Base-by-base conservation (phyloP, 53 echinoderm and acorn worm genomes). In the Pentamera pediparva region DNA sequence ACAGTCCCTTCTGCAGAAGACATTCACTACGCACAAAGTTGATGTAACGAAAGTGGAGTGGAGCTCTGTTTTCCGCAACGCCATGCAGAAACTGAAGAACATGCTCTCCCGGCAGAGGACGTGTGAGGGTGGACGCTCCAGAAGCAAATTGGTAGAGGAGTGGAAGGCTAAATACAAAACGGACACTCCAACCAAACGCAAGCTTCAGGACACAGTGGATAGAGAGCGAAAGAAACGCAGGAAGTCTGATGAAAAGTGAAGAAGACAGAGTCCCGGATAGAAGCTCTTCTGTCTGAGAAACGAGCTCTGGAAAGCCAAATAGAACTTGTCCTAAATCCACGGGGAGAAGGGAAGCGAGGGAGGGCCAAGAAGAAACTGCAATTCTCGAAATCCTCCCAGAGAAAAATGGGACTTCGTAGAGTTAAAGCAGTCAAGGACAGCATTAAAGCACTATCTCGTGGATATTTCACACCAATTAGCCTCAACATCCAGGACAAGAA, bases 61-160 rank as follows among this genome's bases (percentile, higher is more conserved):
- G 26, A 25, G 27, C n/a, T 30, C 30, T 30, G 60, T 60, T 32
- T 30, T 32, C 30, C 29, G 60, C 27, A 30, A 19, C 26, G 60
- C 32, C 33, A 32, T 60, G n/a, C 60, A 60, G 17, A 60, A 60
- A 32, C 60, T 60, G 27, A 60, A 60, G 60, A 60, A 60, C 15
- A 60, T 60, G 60, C 33, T 60, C 31, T 13, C 4, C 15, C 29
- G 60, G 34, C 32, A 27, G 30, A 25, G 34, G 34, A 60, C 29
- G 15, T 21, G 60, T 18, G 32, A 60, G 60, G 60, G 60, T n/a
- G 60, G 60, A 9, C 60, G 31, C 60, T 60, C 60, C 6, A 60
- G 33, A 15, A 60, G 32, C 31, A 60, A 60, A 60, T n/a, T 60
- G 33, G 31, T 30, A 15, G 60, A 6, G 60, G 29, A 28, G 10